Percentiles rank a stretch among this genome's conserved stretches.
phyloP scores from a whole-genome alignment of 2,113 vertebrate species.

The Coracopsis vasa region DNA sequence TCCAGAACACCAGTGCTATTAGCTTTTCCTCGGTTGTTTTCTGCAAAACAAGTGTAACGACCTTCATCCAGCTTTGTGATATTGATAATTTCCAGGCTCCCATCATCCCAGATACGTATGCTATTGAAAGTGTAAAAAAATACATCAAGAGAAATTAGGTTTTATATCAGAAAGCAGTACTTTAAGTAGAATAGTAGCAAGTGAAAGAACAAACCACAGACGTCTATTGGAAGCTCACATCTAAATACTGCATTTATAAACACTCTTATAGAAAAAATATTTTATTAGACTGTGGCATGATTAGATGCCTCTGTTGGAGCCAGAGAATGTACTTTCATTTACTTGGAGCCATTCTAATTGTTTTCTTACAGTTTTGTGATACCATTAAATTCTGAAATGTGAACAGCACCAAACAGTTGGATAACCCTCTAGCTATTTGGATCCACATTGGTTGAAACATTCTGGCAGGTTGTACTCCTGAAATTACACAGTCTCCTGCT shows the following conservation, averaged over 20 bases:
- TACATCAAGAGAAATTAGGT: not conserved
- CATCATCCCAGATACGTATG: slow-evolving; percentile 90
- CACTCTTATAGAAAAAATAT: not conserved
- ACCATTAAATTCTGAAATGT: not conserved
- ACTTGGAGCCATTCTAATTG: not conserved
- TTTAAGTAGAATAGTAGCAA: not conserved
- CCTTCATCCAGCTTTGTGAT: slow-evolving; percentile 88
- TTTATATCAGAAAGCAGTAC: not conserved
- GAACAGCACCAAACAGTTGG: not conserved
- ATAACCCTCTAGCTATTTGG: not conserved
- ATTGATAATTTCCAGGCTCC: slow-evolving; percentile 93
- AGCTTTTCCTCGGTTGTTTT: slow-evolving; percentile 91
- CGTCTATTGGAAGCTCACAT: not conserved
- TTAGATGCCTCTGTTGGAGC: not conserved
- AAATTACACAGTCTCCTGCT: not conserved
- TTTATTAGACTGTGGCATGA: not conserved
- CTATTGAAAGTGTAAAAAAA: slow-evolving; percentile 67
- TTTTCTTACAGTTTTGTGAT: not conserved
- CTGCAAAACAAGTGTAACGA: slow-evolving; percentile 92
- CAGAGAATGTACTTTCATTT: not conserved
- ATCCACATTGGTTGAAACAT: not conserved
- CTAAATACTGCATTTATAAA: not conserved
- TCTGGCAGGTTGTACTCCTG: not conserved
- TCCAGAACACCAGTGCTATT: slow-evolving; percentile 89
- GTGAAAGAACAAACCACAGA: not conserved